Base-by-base conservation (phyloP, 2,797 vertebrate species). In the Karalla daura region DNA sequence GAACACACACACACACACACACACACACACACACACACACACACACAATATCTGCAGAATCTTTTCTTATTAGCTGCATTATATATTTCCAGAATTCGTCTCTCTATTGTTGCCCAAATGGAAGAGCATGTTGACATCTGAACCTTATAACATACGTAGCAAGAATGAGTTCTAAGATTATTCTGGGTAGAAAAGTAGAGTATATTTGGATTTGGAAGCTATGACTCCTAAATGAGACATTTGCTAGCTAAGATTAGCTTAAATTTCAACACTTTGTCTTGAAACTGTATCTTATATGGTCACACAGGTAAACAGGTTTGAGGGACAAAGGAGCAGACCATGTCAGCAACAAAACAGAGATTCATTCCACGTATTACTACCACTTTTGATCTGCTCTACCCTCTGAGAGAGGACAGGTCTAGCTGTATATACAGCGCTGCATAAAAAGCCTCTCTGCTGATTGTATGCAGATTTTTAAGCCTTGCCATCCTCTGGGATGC, bases 11-110 rank as follows among this genome's bases (percentile, higher is more conserved):
- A 14, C 30, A 18, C 36, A 53, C 33, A 32, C 23, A 30, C 44
- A 7, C 10, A 33, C 24, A 36, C 59, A 43, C 50, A 23, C 35
- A 35, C 25, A 46, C 32, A 67, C 25, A 63, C 59, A 40, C 45
- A 50, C 23, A 28, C 27, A 23, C 10, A 35, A 14, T 13, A 35
- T 14, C 3, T 14, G 12, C 33, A 35, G 33, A 11, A 35, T 11
- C 33, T 35, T 33, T 33, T 33, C 7, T 3, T 7, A 33, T 33
- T 33, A 33, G n/a, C n/a, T n/a, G n/a, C n/a, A n/a, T n/a, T n/a
- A n/a, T n/a, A n/a, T n/a, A n/a, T n/a, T n/a, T n/a, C n/a, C n/a
- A n/a, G n/a, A n/a, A n/a, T n/a, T n/a, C n/a, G n/a, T n/a, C n/a
- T n/a, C n/a, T n/a, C n/a, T n/a, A n/a, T n/a, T n/a, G n/a, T n/a